phyloP scores from a whole-genome alignment of 2,888 invertebrate species.

The Scelioninae gen. 1 region DNA sequence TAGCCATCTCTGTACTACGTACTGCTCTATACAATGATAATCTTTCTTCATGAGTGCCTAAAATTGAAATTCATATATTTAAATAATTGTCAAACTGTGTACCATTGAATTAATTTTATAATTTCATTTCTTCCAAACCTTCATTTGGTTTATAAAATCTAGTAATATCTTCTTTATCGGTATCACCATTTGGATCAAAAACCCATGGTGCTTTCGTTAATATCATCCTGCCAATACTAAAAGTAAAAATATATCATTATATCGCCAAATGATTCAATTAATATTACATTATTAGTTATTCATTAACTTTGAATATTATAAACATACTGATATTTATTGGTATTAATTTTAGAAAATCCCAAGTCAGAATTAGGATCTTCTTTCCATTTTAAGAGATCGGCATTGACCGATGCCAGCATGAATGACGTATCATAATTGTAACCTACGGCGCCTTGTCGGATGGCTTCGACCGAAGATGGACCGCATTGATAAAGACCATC shows the following conservation, averaged over 20 bases:
- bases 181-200: slow-evolving; percentile 89
- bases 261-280: too few species aligned
- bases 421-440: slow-evolving; percentile 91
- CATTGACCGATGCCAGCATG: slow-evolving; percentile 92
- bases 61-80: background rate
- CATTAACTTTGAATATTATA: background rate
- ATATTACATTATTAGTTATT: background rate
- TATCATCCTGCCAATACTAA: slow-evolving; percentile 90
- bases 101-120: background rate
- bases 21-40: slow-evolving; percentile 91
- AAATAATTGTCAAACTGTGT: too few species aligned
- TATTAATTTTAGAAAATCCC: slow-evolving; percentile 89
- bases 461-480: slow-evolving; percentile 91
- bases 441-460: slow-evolving; percentile 91
- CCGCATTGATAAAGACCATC: slow-evolving; percentile 91
- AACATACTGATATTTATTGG: slow-evolving; percentile 90
- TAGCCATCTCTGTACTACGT: slow-evolving; percentile 88
- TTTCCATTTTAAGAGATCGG: slow-evolving; percentile 92
- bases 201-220: slow-evolving; percentile 90
- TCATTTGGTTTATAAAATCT: slow-evolving; percentile 89
- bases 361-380: slow-evolving; percentile 87
- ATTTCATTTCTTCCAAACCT: slow-evolving; percentile 81
- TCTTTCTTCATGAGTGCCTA: slow-evolving; percentile 89
- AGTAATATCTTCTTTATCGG: slow-evolving; percentile 90
- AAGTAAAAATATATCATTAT: too few species aligned